Conservation (phyloP, 2,888 invertebrate genomes). For the Acronicta psi region DNA sequence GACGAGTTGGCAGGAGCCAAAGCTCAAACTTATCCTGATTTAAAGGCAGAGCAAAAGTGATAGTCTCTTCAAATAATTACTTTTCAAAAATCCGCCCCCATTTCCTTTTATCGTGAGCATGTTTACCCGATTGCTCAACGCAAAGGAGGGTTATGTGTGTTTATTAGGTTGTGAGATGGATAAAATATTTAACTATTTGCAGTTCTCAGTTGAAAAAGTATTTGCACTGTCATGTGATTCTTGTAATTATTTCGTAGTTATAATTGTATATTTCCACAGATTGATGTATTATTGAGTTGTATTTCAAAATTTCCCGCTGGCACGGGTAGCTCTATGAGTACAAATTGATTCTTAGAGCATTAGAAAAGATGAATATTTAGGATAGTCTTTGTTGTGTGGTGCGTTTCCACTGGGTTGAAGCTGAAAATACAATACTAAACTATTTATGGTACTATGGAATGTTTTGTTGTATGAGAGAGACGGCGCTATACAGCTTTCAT, state of each 20-base stretch:
- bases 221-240: neutral
- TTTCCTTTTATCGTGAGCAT: too few relatives aligned
- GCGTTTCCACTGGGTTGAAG: conserved; percentile 10
- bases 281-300: conserved; percentile 12
- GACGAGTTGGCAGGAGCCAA: too few relatives aligned
- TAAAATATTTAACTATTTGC: too few relatives aligned
- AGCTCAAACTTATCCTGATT: too few relatives aligned
- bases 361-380: conserved; percentile 22
- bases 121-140: too few relatives aligned
- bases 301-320: conserved; percentile 46
- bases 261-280: neutral
- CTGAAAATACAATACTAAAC: neutral
- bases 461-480: neutral
- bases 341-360: conserved; percentile 30
- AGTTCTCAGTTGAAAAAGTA: too few relatives aligned
- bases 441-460: neutral
- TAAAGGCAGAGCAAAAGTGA: too few relatives aligned
- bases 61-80: too few relatives aligned
- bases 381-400: neutral
- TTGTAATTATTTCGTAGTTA: neutral
- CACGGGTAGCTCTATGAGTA: conserved; percentile 37
- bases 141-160: too few relatives aligned
- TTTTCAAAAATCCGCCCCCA: too few relatives aligned
- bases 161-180: too few relatives aligned
- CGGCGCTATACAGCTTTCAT: neutral